A percentile compares a stretch with the other conserved stretches of the same genome.
Evolutionary conservation across 2,888 invertebrate species (phyloP).

Genomic region (Hyppa rectilinea): DNA sequence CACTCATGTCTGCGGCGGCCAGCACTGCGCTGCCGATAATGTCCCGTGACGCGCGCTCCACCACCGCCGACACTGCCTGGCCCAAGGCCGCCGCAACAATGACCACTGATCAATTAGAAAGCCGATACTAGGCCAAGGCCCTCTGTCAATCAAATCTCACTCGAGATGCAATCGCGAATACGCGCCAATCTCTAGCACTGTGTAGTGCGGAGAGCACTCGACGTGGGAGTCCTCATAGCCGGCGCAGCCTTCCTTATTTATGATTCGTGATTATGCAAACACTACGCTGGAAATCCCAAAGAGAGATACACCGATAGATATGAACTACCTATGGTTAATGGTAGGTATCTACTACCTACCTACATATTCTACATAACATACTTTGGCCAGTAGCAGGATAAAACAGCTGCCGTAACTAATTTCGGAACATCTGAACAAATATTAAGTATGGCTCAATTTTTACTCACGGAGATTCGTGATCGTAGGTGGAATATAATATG

Average conservation of each 20-base stretch:
- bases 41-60: conserved; percentile 23
- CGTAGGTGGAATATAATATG: not conserved
- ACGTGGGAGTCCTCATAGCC: conserved; percentile 26
- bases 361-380: not conserved
- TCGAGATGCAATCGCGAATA: conserved; percentile 56
- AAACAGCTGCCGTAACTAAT: not conserved
- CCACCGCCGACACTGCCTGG: conserved; percentile 36
- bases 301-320: conserved; percentile 25
- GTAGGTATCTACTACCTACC: not conserved
- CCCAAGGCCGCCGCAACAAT: conserved; percentile 56
- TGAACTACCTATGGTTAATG: not conserved
- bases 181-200: conserved; percentile 13
- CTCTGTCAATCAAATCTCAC: conserved; percentile 62
- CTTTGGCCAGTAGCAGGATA: conserved; percentile 2
- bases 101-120: conserved; percentile 67
- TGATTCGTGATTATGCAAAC: conserved; percentile 47
- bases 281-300: conserved; percentile 45
- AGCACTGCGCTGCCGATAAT: conserved; percentile 17
- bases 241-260: conserved; percentile 44
- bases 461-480: not conserved
- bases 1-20: conserved; percentile 38
- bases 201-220: conserved; percentile 13
- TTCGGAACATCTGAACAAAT: conserved; percentile 10
- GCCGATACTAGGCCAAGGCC: conserved; percentile 70
- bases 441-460: not conserved